Percentiles rank a stretch among this genome's conserved stretches.
Evolutionary conservation across 2,113 vertebrate species (phyloP).

Genomic region (Cariama cristata): DNA sequence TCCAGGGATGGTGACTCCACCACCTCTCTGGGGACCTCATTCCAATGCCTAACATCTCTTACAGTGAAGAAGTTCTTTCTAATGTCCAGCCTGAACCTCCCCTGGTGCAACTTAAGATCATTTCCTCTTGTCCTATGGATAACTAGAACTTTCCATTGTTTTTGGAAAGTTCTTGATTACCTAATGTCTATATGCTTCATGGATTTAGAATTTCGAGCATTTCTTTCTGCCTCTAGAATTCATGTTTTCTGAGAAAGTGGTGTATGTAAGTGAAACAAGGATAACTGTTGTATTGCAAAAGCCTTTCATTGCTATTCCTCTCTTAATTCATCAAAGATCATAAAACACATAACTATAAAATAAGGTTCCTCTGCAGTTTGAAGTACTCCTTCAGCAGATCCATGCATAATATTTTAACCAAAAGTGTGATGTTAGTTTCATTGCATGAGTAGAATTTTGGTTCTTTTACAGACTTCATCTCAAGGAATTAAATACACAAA

Average conservation of each 20-base stretch:
- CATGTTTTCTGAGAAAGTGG: background rate
- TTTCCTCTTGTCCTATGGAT: background rate
- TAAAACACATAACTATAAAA: background rate
- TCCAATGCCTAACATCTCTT: too few relatives aligned
- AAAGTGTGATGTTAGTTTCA: background rate
- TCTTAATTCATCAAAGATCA: background rate
- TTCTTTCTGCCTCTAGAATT: background rate
- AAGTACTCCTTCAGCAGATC: background rate
- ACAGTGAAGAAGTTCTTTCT: too few relatives aligned
- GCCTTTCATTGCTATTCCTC: background rate
- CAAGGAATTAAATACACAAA: background rate
- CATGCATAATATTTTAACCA: background rate
- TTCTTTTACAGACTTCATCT: background rate
- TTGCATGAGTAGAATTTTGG: background rate
- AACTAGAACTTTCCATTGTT: background rate
- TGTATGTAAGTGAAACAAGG: background rate
- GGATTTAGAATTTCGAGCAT: background rate
- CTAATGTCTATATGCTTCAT: background rate
- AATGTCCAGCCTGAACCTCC: too few relatives aligned
- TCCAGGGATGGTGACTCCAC: too few relatives aligned
- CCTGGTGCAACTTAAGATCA: too few relatives aligned
- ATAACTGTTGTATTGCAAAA: background rate
- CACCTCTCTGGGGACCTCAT: too few relatives aligned
- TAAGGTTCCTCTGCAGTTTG: background rate
- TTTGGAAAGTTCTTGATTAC: background rate